Base-by-base conservation (phyloP, 2,797 vertebrate genomes). In the Thamnophis elegans region DNA sequence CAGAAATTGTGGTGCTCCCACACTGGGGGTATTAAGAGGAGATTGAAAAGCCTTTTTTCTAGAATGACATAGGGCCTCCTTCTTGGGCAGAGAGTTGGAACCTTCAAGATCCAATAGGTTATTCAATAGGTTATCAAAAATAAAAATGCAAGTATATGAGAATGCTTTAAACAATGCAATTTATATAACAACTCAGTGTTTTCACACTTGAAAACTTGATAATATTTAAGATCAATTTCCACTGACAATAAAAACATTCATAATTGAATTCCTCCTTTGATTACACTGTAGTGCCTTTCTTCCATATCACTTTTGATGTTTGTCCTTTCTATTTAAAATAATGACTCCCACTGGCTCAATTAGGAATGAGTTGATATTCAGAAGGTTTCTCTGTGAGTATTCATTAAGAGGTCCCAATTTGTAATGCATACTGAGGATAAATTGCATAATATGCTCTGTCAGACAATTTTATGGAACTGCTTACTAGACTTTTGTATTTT, bases 221-320 rank as follows among this genome's bases (percentile, higher is more conserved):
- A 91, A 60, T 25, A 91, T 89, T 94, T 96, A 93, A 60, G 93
- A 88, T 86, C 42, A 92, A 89, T 90, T 88, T 88, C 28, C 10
- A 93, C 90, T 51, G 54, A 0, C 20, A 59, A 90, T 2, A 95
- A 32, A 36, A 58, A 60, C 5, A 22, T 73, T 12, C 54, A 42
- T 89, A 36, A 65, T 42, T 53, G 53, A 90, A 86, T 68, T 12
- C 22, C 11, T 92, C 18, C 18, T 91, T 65, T 62, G 28, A 59
- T 53, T 8, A 62, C 18, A 12, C 13, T 13, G 6, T 2, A 89
- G 10, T 88, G 65, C 26, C 28, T 65, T 36, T 59, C 42, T 85
- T n/a, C 28, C 25, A 42, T 18, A 22, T 62, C n/a, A 28, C 60
- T 54, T 88, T 53, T 85, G 12, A 26, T 42, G 42, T 28, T n/a